Percentiles rank a stretch among this genome's conserved stretches.
Evolutionary conservation across 1,140 invertebrate species (phyloP).

Genomic region (Bombus superbus): DNA sequence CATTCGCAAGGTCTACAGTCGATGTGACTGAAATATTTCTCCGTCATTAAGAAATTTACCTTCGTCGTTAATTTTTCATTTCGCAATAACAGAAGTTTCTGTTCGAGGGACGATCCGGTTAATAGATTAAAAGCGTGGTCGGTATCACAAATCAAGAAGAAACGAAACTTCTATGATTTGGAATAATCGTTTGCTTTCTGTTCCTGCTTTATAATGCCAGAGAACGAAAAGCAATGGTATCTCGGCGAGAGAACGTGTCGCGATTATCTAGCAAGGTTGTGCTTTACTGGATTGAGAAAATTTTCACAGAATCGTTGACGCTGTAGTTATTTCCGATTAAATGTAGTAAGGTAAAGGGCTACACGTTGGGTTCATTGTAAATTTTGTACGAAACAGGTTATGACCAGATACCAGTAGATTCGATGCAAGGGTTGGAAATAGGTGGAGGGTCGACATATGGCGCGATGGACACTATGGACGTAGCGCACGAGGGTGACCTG

Average conservation of each 20-base stretch:
- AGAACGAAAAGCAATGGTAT: not conserved
- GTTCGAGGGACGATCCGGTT: not conserved
- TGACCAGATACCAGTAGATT: conserved; percentile 98
- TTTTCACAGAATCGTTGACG: conserved; percentile 9
- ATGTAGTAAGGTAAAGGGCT: not conserved
- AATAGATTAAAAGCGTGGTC: not conserved
- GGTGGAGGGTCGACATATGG: conserved; percentile 88
- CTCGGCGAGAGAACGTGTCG: not conserved
- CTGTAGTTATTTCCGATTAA: conserved; percentile 28
- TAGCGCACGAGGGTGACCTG: conserved; percentile 89
- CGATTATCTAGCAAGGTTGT: conserved; percentile 34
- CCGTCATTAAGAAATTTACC: rapidly evolving
- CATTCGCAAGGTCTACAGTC: not conserved
- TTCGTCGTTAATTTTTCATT: not conserved
- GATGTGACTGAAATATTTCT: not conserved
- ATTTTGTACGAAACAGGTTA: conserved; percentile 86
- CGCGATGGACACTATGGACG: conserved; percentile 93
- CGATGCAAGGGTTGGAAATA: conserved; percentile 96
- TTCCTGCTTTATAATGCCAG: not conserved
- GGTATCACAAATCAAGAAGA: not conserved
- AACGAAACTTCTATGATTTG: not conserved
- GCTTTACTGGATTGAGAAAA: conserved; percentile 38
- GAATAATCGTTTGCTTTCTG: not conserved
- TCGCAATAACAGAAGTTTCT: not conserved
- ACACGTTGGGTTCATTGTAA: conserved; percentile 21